A percentile compares a stretch with the other conserved stretches of the same genome.
These are phyloP conservation scores for Coenonympha glycerion DNA, from an alignment of 2,888 invertebrate genomes.

Conservation along the genomic window DNA sequence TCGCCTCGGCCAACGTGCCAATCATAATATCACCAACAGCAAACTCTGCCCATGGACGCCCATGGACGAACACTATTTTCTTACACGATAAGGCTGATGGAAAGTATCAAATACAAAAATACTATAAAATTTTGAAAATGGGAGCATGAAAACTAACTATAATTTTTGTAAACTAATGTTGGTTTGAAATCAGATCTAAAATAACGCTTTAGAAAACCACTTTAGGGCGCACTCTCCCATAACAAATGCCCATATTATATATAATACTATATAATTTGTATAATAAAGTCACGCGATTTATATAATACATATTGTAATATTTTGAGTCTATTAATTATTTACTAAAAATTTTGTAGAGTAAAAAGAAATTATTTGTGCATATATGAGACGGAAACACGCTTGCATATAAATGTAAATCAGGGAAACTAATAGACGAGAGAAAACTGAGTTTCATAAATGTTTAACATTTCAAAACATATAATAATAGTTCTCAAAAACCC, in stretches of 20 bases:
- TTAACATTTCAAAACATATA: not conserved
- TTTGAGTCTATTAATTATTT: not conserved
- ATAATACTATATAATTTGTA: too few species aligned
- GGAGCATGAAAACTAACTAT: not conserved
- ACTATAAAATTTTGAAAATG: not conserved
- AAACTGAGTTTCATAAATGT: not conserved
- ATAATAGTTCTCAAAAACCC: not conserved
- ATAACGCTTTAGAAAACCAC: not conserved
- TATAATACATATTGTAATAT: not conserved
- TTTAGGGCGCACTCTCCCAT: too few species aligned
- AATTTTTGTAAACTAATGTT: not conserved
- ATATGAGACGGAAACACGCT: constrained; percentile 6
- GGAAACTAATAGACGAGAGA: not conserved
- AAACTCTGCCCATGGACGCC: too few species aligned
- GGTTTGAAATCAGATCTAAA: not conserved
- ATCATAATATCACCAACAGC: too few species aligned
- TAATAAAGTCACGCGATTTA: not conserved
- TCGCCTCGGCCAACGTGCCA: too few species aligned
- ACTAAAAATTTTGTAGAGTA: not conserved
- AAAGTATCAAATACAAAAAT: too few species aligned
- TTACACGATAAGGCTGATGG: too few species aligned
- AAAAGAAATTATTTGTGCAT: constrained; percentile 3
- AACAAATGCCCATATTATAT: not conserved
- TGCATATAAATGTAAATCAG: constrained; percentile 3
- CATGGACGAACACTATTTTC: too few species aligned